Evolutionary conservation across 1,140 invertebrate genomes (phyloP), one percentile per base, ranked within the genome.

Genomic region (Aphaenogaster rudis): DNA sequence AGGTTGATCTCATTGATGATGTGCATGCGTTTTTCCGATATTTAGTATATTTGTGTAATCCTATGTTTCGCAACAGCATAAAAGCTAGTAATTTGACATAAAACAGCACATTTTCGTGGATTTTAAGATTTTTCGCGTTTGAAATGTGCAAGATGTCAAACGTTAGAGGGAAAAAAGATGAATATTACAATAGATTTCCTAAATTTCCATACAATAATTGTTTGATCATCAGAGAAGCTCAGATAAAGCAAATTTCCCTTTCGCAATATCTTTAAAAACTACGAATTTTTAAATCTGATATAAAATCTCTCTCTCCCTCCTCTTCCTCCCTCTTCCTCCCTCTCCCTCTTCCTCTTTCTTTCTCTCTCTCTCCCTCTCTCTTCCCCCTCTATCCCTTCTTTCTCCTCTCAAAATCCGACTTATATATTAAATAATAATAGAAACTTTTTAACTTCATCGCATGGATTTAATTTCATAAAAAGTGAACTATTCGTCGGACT

Each of bases 401-500:
- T 45, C 7, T 45, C 36, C 17, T 67, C 17, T 67, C 9, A 4
- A 48, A 78, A 78, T 63, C 8, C 6, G 11, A 15, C 15, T 78
- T 61, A 15, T 28, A 45, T 63, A 52, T 57, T 2, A 13, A 61
- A n/a, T 21, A 2, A 63, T 17, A 2, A 45, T 78, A 48, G 13
- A 67, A 64, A 52, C 13, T 6, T 50, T 3, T 39, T 79, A 1
- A 28, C 28, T 28, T 28, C 28, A 52, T 36, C 11, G 17, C 6
- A 80, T 52, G 1, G 3, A 11, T 80, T 52, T 67, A 52, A 54
- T n/a, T 80, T 80, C 5, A 54, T 13, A 28, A 80, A 39, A 80
- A 67, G 9, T 64, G 61, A 36, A 54, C 5, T 7, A 21, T 80
- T 52, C 4, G 4, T 0, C 33, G 0, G 8, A 61, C n/a, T 66